These are phyloP conservation scores for Takifugu bimaculatus DNA, from an alignment of 2,113 vertebrate species.

Conservation along the genomic window DNA sequence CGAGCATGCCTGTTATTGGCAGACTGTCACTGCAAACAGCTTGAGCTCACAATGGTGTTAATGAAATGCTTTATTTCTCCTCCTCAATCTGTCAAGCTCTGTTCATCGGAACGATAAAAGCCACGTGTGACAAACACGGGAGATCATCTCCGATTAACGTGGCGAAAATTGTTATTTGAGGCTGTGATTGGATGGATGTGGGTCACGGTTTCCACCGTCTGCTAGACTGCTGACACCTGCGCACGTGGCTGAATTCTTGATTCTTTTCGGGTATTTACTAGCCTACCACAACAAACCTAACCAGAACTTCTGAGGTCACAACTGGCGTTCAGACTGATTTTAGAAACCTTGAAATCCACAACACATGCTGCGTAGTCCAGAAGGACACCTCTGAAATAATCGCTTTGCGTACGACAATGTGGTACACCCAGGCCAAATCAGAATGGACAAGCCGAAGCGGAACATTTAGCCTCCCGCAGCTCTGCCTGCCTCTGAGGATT, in stretches of 20 bases:
- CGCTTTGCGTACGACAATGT: neutral
- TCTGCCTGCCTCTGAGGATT: constrained; percentile 61
- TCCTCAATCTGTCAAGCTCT: neutral
- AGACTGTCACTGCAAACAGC: constrained; percentile 40
- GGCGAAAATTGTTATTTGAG: neutral
- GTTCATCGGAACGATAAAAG: constrained; percentile 68
- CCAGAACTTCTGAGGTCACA: no score
- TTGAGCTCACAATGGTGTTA: constrained; percentile 28
- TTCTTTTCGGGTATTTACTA: constrained; percentile 5
- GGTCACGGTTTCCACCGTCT: constrained; percentile 31
- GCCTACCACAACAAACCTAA: no score
- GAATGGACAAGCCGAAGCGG: constrained; percentile 61
- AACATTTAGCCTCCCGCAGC: constrained; percentile 61
- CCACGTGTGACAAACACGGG: constrained; percentile 77
- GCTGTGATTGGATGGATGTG: neutral
- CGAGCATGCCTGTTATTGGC: constrained; percentile 39
- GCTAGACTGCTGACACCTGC: constrained; percentile 26
- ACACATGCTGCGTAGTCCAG: no score
- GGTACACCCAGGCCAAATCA: constrained; percentile 53
- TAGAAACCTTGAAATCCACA: no score
- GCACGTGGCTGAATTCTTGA: constrained; percentile 9
- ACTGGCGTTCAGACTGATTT: no score
- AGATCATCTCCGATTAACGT: constrained; percentile 24
- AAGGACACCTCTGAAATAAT: no score
- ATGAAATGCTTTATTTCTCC: constrained; percentile 23